phyloP scores from a whole-genome alignment of 2,888 invertebrate genomes.

The Argynnis bischoffii region DNA sequence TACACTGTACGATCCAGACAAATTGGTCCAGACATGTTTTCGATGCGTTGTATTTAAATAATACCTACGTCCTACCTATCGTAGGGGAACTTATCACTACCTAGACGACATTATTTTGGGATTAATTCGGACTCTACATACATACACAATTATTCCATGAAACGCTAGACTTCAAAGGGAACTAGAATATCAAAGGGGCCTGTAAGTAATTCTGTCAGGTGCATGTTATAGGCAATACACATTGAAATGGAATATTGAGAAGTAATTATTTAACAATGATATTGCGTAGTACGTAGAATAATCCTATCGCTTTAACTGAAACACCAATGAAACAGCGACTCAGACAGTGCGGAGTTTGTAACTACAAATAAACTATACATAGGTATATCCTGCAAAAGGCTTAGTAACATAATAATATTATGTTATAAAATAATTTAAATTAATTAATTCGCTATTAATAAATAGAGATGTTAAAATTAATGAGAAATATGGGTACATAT shows the following conservation, averaged over 20 bases:
- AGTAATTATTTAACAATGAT: neutral
- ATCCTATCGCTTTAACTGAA: no score
- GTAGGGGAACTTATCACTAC: constrained; percentile 2
- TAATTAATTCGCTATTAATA: no score
- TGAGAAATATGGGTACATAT: no score
- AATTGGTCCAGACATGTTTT: constrained; percentile 24
- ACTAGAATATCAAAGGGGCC: neutral
- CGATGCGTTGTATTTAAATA: constrained; percentile 23
- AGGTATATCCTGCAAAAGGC: no score
- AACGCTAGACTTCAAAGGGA: constrained; percentile 6
- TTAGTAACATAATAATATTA: no score
- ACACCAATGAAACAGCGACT: no score
- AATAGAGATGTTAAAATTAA: no score
- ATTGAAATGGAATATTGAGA: neutral
- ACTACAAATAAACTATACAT: no score
- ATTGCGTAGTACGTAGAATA: neutral
- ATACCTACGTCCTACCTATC: constrained; percentile 17
- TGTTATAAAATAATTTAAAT: no score
- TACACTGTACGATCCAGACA: constrained; percentile 26
- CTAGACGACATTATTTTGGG: constrained; percentile 22
- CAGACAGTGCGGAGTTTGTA: no score
- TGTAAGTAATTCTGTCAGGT: constrained; percentile 13
- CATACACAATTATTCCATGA: neutral
- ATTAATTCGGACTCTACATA: constrained; percentile 12
- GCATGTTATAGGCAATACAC: neutral